Conservation (phyloP, 2,888 invertebrate species). For the Scotopteryx bipunctaria region DNA sequence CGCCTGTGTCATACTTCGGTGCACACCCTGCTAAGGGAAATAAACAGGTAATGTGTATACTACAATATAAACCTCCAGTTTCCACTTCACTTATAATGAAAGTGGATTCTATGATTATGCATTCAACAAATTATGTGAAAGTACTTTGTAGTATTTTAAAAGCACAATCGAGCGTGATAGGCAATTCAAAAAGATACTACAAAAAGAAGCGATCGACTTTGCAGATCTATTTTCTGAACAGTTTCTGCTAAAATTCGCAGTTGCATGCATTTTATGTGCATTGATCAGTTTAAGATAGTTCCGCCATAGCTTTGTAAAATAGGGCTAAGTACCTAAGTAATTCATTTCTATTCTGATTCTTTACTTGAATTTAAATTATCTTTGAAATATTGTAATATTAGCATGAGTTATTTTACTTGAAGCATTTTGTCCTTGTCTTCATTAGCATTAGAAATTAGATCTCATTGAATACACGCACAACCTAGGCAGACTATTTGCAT, state of each 20-base stretch:
- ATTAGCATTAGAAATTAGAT: neutral
- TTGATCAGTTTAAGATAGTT: conserved; percentile 25
- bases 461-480: too few species aligned
- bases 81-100: conserved; percentile 35
- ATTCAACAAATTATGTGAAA: conserved; percentile 7
- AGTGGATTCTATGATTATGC: conserved; percentile 26
- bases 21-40: conserved; percentile 53
- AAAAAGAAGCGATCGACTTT: neutral
- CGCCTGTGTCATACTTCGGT: conserved; percentile 61
- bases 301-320: conserved; percentile 23
- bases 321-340: too few species aligned
- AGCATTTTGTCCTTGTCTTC: neutral
- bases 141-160: neutral
- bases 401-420: neutral
- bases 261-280: too few species aligned
- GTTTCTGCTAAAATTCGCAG: too few species aligned
- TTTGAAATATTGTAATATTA: too few species aligned
- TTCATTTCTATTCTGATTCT: too few species aligned
- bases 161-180: neutral
- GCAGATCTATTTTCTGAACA: too few species aligned
- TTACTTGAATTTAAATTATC: too few species aligned
- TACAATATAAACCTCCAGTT: conserved; percentile 31
- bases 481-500: too few species aligned
- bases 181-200: neutral
- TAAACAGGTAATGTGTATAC: conserved; percentile 31